Percentiles rank a stretch among this genome's conserved stretches.
Evolutionary conservation across 2,113 vertebrate genomes (phyloP).

Genomic region (Scopus umbretta): DNA sequence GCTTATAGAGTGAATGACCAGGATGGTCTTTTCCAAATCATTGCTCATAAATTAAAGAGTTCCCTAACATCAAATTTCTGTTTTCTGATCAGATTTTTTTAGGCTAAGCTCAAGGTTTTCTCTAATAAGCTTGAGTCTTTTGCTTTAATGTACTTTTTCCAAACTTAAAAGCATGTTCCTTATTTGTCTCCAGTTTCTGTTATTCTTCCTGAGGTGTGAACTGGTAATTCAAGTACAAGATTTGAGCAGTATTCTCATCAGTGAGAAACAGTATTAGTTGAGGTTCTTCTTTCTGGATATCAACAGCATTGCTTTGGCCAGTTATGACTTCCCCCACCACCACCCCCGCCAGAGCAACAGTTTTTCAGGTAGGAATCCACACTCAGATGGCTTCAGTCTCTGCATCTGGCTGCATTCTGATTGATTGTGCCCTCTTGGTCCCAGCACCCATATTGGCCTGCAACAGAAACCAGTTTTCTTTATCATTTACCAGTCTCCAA

Average conservation of each 20-base stretch:
- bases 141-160: neutral
- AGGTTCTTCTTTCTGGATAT: neutral
- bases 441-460: neutral
- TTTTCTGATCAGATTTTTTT: neutral
- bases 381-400: neutral
- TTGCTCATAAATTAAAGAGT: neutral
- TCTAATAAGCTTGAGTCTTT: neutral
- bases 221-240: neutral
- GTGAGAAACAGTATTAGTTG: neutral
- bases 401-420: neutral
- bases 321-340: neutral
- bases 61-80: neutral
- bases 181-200: neutral
- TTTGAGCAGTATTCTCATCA: neutral
- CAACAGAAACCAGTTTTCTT: neutral
- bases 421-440: neutral
- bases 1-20: neutral
- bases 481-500: neutral
- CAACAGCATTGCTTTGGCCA: neutral
- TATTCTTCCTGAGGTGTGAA: neutral
- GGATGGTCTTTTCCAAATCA: neutral
- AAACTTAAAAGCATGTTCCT: neutral
- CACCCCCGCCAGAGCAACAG: too few relatives aligned
- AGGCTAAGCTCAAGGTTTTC: neutral
- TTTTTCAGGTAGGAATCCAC: neutral